Conservation (phyloP, 2,113 vertebrate species). For the Gila orcuttii region DNA sequence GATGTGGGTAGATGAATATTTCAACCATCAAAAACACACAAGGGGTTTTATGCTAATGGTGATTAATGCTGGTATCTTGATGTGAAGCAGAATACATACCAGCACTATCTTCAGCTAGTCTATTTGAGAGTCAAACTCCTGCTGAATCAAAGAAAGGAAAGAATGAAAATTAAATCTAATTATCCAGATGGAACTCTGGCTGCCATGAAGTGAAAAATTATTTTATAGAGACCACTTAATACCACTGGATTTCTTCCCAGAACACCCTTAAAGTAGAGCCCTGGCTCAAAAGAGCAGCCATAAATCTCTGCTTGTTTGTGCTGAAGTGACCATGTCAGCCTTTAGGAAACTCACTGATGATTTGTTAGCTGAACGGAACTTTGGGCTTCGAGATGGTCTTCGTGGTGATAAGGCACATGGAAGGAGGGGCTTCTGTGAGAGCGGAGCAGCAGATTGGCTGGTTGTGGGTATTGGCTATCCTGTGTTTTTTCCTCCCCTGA, state of each 20-base stretch:
- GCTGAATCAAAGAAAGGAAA: conserved; percentile 8
- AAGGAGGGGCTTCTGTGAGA: conserved; percentile 57
- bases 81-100: background rate
- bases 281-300: conserved; percentile 44
- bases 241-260: conserved; percentile 2
- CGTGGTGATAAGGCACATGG: background rate
- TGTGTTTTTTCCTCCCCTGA: conserved; percentile 66
- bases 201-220: conserved; percentile 15
- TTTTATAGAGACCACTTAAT: conserved; percentile 11
- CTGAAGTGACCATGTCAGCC: conserved; percentile 47
- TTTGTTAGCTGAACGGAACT: conserved; percentile 60
- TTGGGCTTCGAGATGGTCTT: conserved; percentile 27
- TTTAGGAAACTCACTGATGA: conserved; percentile 77
- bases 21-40: background rate
- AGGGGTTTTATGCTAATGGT: background rate
- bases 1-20: background rate
- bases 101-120: background rate
- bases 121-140: conserved; percentile 13
- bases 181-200: background rate
- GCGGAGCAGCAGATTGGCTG: background rate
- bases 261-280: conserved; percentile 22
- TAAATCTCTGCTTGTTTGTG: conserved; percentile 53
- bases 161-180: background rate
- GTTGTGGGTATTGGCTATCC: conserved; percentile 21
- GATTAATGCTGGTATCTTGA: background rate